Conservation (phyloP, 1,140 invertebrate genomes). For the Mamestra configurata region DNA sequence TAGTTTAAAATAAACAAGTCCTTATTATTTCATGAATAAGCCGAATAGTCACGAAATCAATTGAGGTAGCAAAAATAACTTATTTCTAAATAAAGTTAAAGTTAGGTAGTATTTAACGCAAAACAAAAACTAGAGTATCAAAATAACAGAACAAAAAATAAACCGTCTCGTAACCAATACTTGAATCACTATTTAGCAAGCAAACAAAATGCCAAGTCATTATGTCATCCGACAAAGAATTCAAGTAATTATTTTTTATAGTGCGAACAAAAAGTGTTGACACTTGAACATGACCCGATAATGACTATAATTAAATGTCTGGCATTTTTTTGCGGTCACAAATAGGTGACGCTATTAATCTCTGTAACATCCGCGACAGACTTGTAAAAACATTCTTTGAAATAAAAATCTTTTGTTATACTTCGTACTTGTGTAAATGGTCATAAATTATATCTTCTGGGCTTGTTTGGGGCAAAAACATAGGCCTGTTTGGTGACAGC, state of each 20-base stretch:
- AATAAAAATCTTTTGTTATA: constrained; percentile 4
- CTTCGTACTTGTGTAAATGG: neutral
- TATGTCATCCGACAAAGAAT: neutral
- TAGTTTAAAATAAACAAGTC: too few species aligned
- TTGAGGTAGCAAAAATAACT: too few species aligned
- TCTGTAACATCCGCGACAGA: neutral
- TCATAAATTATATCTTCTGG: neutral
- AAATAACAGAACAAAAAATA: too few species aligned
- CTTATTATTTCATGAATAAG: too few species aligned
- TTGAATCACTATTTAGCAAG: too few species aligned
- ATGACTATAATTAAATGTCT: constrained; percentile 5
- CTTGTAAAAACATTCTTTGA: constrained; percentile 4
- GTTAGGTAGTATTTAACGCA: too few species aligned
- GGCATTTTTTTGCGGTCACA: neutral
- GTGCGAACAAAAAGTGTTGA: constrained; percentile 4
- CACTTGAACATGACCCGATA: neutral
- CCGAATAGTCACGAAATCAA: too few species aligned
- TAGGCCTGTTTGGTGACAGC: neutral
- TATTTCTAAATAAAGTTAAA: too few species aligned
- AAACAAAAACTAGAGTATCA: too few species aligned
- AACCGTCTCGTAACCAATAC: too few species aligned
- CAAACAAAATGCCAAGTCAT: neutral
- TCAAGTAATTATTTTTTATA: neutral
- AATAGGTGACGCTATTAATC: neutral
- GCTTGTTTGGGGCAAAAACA: neutral